Evolutionary conservation across 2,797 vertebrate species (phyloP), one percentile per base, ranked within the genome.

Genomic region (Urocyon cinereoargenteus): DNA sequence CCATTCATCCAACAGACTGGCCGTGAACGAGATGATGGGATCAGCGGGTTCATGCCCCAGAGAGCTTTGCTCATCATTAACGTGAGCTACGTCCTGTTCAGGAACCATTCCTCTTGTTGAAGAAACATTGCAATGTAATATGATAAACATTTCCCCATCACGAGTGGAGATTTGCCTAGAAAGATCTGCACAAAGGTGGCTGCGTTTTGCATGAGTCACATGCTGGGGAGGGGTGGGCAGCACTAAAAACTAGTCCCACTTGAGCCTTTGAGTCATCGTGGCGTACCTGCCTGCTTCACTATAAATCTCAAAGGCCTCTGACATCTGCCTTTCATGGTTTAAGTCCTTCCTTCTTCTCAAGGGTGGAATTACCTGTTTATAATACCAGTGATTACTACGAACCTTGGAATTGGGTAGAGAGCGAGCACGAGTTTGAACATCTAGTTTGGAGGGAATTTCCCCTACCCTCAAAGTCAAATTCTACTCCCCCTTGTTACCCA

Each of bases 311-410:
- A 96, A 96, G 86, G 91, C 75, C 87, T 97, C 90, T 82, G 90
- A 95, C 8, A 9, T 86, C 53, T 90, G 70, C 62, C 73, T 92
- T 97, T 95, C 95, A 94, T 96, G 92, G 95, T 97, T 89, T 85
- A 92, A 96, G 81, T 89, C 72, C 64, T 93, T 93, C 89, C 90
- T 95, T 53, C 95, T 89, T 93, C 24, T 6, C 55, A 92, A 96
- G 91, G 87, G 97, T 95, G 68, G 97, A 97, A 97, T 97, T 97
- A 97, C 96, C 96, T 97, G 96, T 97, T 97, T 95, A 96, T 96
- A 97, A 97, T 86, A 96, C 92, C 92, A 97, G 68, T 4, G 26
- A 97, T 97, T 93, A 96, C 94, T 86, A 61, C 22, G 28, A 72
- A 94, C 78, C 94, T 79, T 92, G 73, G 90, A 92, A 90, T 15